phyloP scores from a whole-genome alignment of 2,888 invertebrate species.

The Oscheius myriophilus region DNA sequence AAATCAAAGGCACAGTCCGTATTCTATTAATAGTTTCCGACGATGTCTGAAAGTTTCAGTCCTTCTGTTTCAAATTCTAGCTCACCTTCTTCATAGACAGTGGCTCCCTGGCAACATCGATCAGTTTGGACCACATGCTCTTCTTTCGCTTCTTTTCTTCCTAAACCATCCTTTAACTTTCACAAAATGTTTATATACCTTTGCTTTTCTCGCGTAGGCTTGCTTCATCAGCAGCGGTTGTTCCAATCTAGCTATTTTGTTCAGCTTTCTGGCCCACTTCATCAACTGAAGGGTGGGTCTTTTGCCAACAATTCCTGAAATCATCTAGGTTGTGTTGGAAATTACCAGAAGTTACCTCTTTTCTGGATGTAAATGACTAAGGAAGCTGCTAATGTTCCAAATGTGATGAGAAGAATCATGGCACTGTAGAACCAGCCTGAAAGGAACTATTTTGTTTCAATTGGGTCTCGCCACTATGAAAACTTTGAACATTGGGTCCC shows the following conservation, averaged over 20 bases:
- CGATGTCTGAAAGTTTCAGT: no score
- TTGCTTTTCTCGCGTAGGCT: conserved; percentile 61
- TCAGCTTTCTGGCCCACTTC: conserved; percentile 58
- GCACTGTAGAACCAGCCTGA: conserved; percentile 73
- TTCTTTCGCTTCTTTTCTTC: conserved; percentile 18
- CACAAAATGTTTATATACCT: not conserved
- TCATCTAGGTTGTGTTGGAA: not conserved
- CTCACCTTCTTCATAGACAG: conserved; percentile 24
- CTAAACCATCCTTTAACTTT: not conserved
- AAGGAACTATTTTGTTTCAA: no score
- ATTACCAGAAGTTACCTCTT: conserved; percentile 35
- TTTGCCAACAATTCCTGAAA: conserved; percentile 59
- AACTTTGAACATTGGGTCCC: no score
- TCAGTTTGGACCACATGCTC: conserved; percentile 19
- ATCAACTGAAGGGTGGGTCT: conserved; percentile 59
- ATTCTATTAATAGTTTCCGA: no score
- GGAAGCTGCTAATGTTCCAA: conserved; percentile 73
- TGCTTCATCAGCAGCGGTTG: conserved; percentile 67
- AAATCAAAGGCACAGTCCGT: no score
- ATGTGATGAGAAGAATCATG: conserved; percentile 73
- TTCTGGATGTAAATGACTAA: conserved; percentile 73
- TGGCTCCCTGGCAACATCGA: conserved; percentile 16
- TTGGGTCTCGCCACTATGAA: no score
- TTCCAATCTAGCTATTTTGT: conserved; percentile 59
- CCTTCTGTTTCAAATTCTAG: no score